These are phyloP conservation scores for Tokudaia tokunoshimensis DNA, from an alignment of 2,797 vertebrate species.

Conservation along the genomic window DNA sequence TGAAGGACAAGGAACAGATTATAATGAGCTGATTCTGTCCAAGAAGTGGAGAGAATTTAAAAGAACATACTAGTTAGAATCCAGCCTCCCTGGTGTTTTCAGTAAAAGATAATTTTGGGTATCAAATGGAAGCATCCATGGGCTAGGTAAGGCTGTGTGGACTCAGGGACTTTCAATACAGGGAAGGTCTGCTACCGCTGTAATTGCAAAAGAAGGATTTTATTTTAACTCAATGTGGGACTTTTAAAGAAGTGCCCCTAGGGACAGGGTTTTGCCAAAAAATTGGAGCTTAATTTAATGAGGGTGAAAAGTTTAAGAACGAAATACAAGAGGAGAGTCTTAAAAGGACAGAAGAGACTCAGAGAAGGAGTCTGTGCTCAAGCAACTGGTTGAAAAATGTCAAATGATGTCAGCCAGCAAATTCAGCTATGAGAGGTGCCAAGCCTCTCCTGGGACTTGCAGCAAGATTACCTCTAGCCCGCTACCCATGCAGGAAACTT, in stretches of 20 bases:
- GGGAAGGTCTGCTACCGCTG: conserved; percentile 34
- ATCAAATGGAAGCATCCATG: conserved; percentile 67
- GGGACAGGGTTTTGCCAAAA: conserved; percentile 69
- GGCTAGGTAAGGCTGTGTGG: not conserved
- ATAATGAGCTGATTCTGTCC: conserved; percentile 79
- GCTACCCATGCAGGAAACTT: not conserved
- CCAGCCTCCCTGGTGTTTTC: conserved; percentile 67
- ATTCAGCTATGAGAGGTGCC: conserved; percentile 11
- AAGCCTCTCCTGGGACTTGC: conserved; percentile 51
- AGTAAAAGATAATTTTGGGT: conserved; percentile 71
- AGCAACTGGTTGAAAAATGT: conserved; percentile 46
- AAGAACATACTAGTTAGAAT: conserved; percentile 65
- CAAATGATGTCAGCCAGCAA: not conserved
- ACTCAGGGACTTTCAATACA: conserved; percentile 45
- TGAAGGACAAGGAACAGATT: conserved; percentile 72
- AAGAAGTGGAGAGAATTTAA: conserved; percentile 72
- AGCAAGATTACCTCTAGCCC: not conserved
- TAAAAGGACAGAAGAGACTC: conserved; percentile 12
- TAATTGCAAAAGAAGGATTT: conserved; percentile 58
- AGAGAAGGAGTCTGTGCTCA: conserved; percentile 44
- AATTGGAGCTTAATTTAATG: conserved; percentile 69
- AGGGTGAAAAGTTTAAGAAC: conserved; percentile 80
- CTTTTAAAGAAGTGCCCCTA: conserved; percentile 74
- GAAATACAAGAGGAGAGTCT: conserved; percentile 68
- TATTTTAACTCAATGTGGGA: conserved; percentile 77